Evolutionary conservation across 1,140 invertebrate genomes (phyloP).

Genomic region (Trachelipus rathkii): DNA sequence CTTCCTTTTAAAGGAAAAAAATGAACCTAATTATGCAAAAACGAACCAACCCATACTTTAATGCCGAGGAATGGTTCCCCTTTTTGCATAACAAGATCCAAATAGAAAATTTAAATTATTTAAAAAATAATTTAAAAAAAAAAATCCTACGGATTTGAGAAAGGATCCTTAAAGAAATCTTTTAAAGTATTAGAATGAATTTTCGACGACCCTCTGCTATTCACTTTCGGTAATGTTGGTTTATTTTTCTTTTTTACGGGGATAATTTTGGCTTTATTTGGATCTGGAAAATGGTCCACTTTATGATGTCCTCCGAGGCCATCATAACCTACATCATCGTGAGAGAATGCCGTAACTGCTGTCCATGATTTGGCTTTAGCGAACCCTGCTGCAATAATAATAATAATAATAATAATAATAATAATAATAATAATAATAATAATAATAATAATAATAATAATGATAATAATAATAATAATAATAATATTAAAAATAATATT

Average conservation of each 20-base stretch:
- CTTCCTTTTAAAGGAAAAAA: no score
- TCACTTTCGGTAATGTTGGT: neutral
- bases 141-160: neutral
- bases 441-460: no score
- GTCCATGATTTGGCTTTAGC: neutral
- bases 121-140: neutral
- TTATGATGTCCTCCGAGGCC: neutral
- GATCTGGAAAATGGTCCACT: neutral
- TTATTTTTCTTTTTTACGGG: neutral
- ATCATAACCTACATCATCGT: neutral
- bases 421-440: no score
- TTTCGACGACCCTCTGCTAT: neutral
- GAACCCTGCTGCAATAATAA: no score
- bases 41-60: no score
- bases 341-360: neutral
- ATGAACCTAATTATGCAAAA: no score
- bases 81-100: no score
- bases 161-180: neutral
- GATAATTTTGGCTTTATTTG: neutral
- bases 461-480: no score
- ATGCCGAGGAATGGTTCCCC: no score
- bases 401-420: no score
- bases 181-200: neutral
- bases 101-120: no score
- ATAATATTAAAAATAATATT: no score